These are phyloP conservation scores for Drosophila borealis DNA, from an alignment of 2,888 invertebrate species.

Conservation along the genomic window DNA sequence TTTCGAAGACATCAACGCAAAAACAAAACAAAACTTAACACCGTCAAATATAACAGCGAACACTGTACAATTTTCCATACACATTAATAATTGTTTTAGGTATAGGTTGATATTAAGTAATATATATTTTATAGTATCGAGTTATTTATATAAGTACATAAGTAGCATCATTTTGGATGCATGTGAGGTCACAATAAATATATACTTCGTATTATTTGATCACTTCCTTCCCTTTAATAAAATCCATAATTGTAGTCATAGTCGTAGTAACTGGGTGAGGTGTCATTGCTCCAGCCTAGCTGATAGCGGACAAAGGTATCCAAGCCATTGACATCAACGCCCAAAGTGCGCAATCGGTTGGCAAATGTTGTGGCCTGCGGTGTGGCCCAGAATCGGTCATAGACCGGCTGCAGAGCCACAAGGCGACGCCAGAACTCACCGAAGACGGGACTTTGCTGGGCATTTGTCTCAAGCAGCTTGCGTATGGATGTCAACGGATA, in stretches of 20 bases:
- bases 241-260: conserved; percentile 29
- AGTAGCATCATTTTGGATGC: not conserved
- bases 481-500: conserved; percentile 69
- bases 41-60: too few relatives aligned
- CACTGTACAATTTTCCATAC: not conserved
- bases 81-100: not conserved
- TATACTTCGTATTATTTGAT: not conserved
- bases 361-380: conserved; percentile 30
- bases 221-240: not conserved
- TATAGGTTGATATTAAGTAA: not conserved
- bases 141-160: not conserved
- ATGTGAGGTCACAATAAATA: too few relatives aligned
- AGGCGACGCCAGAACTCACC: conserved; percentile 74
- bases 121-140: not conserved
- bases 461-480: conserved; percentile 67
- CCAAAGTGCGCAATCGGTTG: conserved; percentile 37
- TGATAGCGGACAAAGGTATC: conserved; percentile 57
- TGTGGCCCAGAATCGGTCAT: conserved; percentile 68
- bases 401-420: conserved; percentile 66
- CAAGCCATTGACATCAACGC: conserved; percentile 46
- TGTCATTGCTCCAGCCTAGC: conserved; percentile 64
- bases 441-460: conserved; percentile 66
- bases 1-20: too few relatives aligned
- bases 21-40: too few relatives aligned
- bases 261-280: conserved; percentile 28